Conservation (phyloP, 2,797 vertebrate species). For the Thaleichthys pacificus region DNA sequence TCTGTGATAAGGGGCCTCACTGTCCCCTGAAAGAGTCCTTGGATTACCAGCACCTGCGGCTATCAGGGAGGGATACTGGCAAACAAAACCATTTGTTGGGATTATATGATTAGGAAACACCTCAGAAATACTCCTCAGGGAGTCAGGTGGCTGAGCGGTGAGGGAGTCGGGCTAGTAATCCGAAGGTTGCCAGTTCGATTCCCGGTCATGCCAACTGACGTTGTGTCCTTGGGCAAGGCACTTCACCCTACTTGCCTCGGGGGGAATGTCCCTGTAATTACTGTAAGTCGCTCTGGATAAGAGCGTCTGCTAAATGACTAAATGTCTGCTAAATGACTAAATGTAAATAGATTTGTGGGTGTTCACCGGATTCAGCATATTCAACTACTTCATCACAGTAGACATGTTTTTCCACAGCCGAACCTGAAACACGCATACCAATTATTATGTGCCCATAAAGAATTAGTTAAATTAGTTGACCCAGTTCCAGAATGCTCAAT, state of each 20-base stretch:
- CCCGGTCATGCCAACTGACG: no score
- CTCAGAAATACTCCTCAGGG: no score
- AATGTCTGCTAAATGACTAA: no score
- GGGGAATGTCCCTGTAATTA: no score
- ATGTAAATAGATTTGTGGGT: not conserved
- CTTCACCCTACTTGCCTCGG: no score
- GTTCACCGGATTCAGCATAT: not conserved
- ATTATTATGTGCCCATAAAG: not conserved
- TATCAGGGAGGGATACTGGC: not conserved
- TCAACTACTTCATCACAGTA: not conserved
- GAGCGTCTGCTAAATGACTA: no score
- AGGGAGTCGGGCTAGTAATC: no score
- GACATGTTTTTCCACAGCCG: not conserved
- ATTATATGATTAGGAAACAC: conserved; percentile 1
- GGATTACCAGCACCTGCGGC: conserved; percentile 1
- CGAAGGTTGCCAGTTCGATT: no score
- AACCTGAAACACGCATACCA: not conserved
- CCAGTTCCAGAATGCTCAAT: not conserved
- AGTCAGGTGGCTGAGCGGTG: no score
- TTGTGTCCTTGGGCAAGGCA: no score
- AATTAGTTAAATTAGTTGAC: not conserved
- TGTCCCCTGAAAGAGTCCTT: not conserved
- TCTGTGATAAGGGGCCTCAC: conserved; percentile 1
- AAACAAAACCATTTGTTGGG: not conserved
- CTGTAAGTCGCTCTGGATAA: no score